A percentile compares a stretch with the other conserved stretches of the same genome.
Evolutionary conservation across 1,140 invertebrate genomes (phyloP).

Genomic region (Maniola jurtina): DNA sequence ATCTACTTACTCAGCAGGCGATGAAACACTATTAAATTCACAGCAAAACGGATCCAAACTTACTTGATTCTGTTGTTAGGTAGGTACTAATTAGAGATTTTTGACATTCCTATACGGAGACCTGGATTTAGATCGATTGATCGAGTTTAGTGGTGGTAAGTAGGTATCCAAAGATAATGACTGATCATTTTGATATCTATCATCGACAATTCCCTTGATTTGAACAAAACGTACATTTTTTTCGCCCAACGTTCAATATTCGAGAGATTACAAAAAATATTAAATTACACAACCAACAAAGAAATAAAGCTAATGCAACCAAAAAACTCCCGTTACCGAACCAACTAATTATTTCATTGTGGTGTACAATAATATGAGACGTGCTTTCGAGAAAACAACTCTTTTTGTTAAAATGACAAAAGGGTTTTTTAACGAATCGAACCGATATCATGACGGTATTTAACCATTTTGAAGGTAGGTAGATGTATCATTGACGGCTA

Average conservation of each 20-base stretch:
- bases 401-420: constrained; percentile 68
- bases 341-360: constrained; percentile 75
- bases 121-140: too few relatives aligned
- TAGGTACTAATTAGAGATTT: too few relatives aligned
- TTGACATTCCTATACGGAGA: too few relatives aligned
- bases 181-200: constrained; percentile 34
- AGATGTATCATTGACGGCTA: constrained; percentile 20
- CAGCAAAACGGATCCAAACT: too few relatives aligned
- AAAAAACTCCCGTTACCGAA: constrained; percentile 68
- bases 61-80: too few relatives aligned
- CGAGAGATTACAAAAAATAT: constrained; percentile 72
- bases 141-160: background rate
- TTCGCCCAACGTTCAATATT: constrained; percentile 52
- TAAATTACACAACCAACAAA: constrained; percentile 71
- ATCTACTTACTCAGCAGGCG: too few relatives aligned
- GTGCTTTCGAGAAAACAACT: constrained; percentile 68
- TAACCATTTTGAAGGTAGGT: constrained; percentile 13
- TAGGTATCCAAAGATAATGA: background rate
- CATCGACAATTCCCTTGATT: constrained; percentile 47
- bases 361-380: constrained; percentile 63
- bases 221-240: constrained; percentile 48
- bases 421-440: constrained; percentile 53
- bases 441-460: constrained; percentile 59
- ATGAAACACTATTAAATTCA: too few relatives aligned
- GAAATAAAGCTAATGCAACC: constrained; percentile 52